Conservation (phyloP, 2,113 vertebrate species). For the Sminthopsis crassicaudata region DNA sequence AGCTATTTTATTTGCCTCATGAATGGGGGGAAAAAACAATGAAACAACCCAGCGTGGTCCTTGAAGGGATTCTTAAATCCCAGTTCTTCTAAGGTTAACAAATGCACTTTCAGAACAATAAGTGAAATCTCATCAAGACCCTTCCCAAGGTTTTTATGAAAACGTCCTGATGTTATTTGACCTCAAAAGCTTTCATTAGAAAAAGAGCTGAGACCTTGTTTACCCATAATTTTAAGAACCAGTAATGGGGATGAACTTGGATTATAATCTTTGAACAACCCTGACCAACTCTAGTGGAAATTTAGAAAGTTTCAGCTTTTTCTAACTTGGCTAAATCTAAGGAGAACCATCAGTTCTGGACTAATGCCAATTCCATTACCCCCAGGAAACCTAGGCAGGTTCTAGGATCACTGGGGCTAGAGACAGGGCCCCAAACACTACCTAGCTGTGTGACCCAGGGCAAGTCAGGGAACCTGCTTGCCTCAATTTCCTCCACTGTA, state of each 20-base stretch:
- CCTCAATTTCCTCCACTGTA: slow-evolving; percentile 1
- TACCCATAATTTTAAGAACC: not conserved
- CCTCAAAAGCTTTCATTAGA: not conserved
- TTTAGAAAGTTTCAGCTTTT: not conserved
- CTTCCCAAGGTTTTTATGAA: not conserved
- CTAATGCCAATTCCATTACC: not conserved
- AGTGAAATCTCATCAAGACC: not conserved
- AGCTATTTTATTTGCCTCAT: not conserved
- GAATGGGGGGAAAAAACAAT: too few species aligned
- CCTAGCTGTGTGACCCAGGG: not conserved
- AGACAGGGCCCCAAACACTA: slow-evolving; percentile 12
- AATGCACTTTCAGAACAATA: not conserved
- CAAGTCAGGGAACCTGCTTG: not conserved
- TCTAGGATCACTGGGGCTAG: not conserved
- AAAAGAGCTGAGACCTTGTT: not conserved
- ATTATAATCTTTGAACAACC: not conserved
- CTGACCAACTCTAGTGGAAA: not conserved
- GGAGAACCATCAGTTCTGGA: not conserved
- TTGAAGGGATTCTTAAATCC: not conserved
- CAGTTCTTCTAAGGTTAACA: not conserved
- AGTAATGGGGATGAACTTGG: not conserved
- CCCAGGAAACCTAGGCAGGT: not conserved
- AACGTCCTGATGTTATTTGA: not conserved
- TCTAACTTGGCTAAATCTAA: not conserved
- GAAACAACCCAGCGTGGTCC: not conserved